These are phyloP conservation scores for Hydrotaea diabolus DNA, from an alignment of 2,888 invertebrate genomes.

Conservation along the genomic window DNA sequence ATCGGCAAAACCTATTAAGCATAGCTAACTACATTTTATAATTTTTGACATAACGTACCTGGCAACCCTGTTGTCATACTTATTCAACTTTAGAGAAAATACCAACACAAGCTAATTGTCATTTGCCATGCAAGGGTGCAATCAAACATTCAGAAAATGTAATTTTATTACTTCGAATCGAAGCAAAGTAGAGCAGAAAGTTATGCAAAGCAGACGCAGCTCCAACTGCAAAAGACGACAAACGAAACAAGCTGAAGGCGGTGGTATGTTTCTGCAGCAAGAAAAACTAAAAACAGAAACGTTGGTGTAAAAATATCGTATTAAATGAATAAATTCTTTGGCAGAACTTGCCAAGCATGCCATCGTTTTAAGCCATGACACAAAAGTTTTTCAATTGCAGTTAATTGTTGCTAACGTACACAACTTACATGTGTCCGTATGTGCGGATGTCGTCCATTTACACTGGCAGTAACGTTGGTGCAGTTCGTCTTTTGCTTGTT, in stretches of 20 bases:
- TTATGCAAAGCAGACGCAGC: background rate
- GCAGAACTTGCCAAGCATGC: background rate
- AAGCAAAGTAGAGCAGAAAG: background rate
- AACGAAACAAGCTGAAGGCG: too few relatives aligned
- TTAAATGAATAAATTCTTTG: background rate
- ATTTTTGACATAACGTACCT: too few relatives aligned
- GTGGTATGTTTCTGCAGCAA: background rate
- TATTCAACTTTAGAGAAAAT: too few relatives aligned
- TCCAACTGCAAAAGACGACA: background rate
- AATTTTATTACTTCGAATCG: constrained; percentile 8
- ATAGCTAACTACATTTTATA: too few relatives aligned
- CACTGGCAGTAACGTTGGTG: background rate
- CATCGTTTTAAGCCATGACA: constrained; percentile 6
- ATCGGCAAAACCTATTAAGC: too few relatives aligned
- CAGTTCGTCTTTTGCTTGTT: constrained; percentile 7
- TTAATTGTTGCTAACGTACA: constrained; percentile 9
- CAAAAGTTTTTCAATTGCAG: background rate
- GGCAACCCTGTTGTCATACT: too few relatives aligned
- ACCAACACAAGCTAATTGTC: constrained; percentile 45
- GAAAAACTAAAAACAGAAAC: background rate
- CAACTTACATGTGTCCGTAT: background rate
- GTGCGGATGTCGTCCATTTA: too few relatives aligned
- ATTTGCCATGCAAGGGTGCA: constrained; percentile 50
- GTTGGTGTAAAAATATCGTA: background rate
- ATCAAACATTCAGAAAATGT: constrained; percentile 38